phyloP scores from a whole-genome alignment of 2,888 invertebrate genomes.

The Himalopsyche japonica region DNA sequence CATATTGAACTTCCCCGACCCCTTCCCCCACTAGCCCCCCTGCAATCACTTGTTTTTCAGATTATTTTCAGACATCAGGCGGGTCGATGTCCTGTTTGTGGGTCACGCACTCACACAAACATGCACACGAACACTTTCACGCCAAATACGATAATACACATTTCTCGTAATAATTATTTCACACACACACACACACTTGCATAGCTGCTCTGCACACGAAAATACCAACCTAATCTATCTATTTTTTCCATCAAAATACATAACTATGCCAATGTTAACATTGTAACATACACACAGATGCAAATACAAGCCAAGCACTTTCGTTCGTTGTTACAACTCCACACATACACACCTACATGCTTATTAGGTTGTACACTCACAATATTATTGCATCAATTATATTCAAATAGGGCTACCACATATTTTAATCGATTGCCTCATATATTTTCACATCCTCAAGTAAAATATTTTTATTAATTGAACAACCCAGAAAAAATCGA shows the following conservation, averaged over 20 bases:
- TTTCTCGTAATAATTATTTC: neutral
- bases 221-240: neutral
- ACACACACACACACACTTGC: neutral
- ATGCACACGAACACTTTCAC: conserved; percentile 5
- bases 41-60: conserved; percentile 34
- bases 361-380: too few species aligned
- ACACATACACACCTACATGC: neutral
- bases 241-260: neutral
- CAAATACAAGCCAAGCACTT: neutral
- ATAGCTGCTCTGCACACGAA: neutral
- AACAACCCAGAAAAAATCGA: too few species aligned
- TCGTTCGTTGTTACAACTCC: neutral
- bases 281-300: too few species aligned
- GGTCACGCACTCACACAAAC: conserved; percentile 27
- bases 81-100: conserved; percentile 33
- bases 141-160: neutral
- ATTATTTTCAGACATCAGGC: conserved; percentile 27
- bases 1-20: neutral
- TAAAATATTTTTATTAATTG: too few species aligned
- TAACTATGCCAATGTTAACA: neutral
- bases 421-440: too few species aligned
- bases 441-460: too few species aligned
- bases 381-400: too few species aligned
- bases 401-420: too few species aligned
- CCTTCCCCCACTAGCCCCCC: neutral